These are phyloP conservation scores for Acridotheres tristis DNA, from an alignment of 2,797 vertebrate genomes.

Conservation along the genomic window DNA sequence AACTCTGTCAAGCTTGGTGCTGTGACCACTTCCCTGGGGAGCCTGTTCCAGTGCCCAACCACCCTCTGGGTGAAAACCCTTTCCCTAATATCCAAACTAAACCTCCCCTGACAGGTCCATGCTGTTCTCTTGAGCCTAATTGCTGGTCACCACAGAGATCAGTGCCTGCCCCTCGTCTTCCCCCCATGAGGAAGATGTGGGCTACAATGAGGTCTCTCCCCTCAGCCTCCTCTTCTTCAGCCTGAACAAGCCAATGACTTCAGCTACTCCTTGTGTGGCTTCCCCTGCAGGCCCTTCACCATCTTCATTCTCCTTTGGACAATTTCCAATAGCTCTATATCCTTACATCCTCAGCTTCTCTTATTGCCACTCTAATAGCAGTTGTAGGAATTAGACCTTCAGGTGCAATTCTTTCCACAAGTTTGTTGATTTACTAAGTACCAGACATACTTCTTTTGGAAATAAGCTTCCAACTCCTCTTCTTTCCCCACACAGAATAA, in stretches of 20 bases:
- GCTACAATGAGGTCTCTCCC: neutral
- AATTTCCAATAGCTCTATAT: neutral
- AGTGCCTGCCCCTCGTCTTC: fast-evolving
- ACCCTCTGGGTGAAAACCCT: neutral
- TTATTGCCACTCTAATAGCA: neutral
- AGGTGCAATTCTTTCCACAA: neutral
- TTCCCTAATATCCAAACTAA: neutral
- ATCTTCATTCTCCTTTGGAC: neutral
- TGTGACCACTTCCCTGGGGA: neutral
- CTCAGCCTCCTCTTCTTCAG: neutral
- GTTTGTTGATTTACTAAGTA: neutral
- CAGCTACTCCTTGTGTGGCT: neutral
- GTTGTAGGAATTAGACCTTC: neutral
- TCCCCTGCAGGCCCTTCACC: neutral
- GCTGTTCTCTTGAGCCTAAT: neutral
- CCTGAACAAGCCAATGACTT: neutral
- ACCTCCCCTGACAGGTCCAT: neutral
- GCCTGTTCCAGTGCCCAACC: neutral
- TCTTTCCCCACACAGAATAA: neutral
- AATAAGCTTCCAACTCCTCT: neutral
- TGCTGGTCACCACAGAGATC: neutral
- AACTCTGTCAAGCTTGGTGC: neutral
- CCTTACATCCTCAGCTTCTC: neutral
- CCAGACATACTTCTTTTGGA: neutral
- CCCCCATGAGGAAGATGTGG: neutral